Conservation (phyloP, 2,797 vertebrate species). For the Schizopygopsis pylzovi region DNA sequence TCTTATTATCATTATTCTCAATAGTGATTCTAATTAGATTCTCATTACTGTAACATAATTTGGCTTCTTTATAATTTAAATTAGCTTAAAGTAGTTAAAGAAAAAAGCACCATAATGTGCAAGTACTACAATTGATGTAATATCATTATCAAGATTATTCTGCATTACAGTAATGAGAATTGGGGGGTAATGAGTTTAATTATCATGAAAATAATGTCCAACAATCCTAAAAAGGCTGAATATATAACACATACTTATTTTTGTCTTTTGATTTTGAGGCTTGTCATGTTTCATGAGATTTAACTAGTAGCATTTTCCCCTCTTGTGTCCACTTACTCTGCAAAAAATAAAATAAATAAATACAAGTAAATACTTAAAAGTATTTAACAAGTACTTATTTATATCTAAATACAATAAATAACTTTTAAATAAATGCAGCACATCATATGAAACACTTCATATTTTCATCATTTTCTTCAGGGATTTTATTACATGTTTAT, state of each 20-base stretch:
- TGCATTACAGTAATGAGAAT: constrained; percentile 3
- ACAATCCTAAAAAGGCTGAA: background rate
- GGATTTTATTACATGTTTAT: background rate
- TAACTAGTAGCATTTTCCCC: background rate
- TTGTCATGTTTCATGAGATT: background rate
- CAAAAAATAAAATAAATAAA: background rate
- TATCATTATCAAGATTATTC: constrained; percentile 7
- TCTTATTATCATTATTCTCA: constrained; percentile 13
- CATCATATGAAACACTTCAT: background rate
- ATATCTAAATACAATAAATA: background rate
- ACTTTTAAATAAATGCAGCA: background rate
- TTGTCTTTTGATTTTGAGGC: background rate
- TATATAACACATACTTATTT: background rate
- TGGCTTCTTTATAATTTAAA: constrained; percentile 24
- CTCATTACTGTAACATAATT: background rate
- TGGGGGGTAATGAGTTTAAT: background rate
- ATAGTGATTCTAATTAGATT: constrained; percentile 12
- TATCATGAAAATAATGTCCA: background rate
- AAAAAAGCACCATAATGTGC: background rate
- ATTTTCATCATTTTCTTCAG: background rate
- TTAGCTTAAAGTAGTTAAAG: background rate
- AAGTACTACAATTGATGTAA: constrained; percentile 6
- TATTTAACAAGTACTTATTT: background rate
- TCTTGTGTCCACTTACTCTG: background rate
- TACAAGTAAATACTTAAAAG: too few relatives aligned